Base-by-base conservation (phyloP, 30 jellyfish, hydroid and myxozoan species). In the Turritopsis rubra region DNA sequence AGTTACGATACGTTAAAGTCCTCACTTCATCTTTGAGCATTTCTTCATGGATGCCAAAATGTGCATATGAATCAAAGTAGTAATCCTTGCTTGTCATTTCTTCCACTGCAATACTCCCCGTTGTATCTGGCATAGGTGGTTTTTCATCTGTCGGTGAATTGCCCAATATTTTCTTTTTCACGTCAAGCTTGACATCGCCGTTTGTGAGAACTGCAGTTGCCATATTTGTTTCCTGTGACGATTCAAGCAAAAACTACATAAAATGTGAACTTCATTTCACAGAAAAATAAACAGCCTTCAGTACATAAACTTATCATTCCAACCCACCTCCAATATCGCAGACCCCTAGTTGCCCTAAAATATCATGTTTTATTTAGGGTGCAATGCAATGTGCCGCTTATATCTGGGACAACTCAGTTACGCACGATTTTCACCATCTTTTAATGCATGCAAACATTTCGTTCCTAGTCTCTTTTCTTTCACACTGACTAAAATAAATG, bases 31-130 rank as follows among this genome's bases (percentile, higher is more conserved):
- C 99, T 79, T 95, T 95, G 60, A 95, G 70, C 99, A 95, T 95
- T 87, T 95, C 99, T 90, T 95, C 85, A 30, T 78, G 85, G 75
- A 52, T 94, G 65, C 99, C 99, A 94, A 94, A 94, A 71, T 94
- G 99, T 1, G 99, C 99, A 89, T 94, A 94, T 1, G 96, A 87
- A 83, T 94, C 99, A 87, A 94, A 94, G 81, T 94, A 94, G 77
- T 94, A 94, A 68, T 94, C 99, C 60, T 94, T 94, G 96, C 99
- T 94, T 20, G 99, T 94, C 99, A 94, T 89, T 29, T 94, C 99
- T 68, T 83, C 92, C 24, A 91, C 90, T 21, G 88, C 20, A 1
- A 84, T 70, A 0, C 80, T 31, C 65, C 65, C 85, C 17, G 83
- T 75, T 75, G 83, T 75, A 21, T 75, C 83, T 9, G 83, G 83